phyloP scores from a whole-genome alignment of 1,140 invertebrate genomes.

The Polypedilum vanderplanki region DNA sequence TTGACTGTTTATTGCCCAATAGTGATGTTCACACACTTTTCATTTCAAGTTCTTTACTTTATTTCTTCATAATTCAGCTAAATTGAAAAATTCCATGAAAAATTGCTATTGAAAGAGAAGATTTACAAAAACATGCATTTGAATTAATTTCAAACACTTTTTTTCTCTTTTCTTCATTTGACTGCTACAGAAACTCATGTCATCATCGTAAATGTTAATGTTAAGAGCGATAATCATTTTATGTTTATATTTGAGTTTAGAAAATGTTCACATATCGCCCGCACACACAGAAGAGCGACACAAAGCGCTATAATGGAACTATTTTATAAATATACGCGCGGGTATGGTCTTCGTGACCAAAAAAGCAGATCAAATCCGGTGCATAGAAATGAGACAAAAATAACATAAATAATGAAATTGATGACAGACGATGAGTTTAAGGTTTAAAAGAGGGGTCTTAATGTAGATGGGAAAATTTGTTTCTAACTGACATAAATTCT shows the following conservation, averaged over 20 bases:
- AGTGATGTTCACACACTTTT: too few species aligned
- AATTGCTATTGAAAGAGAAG: too few species aligned
- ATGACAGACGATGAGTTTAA: too few species aligned
- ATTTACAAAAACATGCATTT: background rate
- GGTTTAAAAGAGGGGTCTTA: too few species aligned
- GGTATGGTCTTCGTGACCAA: background rate
- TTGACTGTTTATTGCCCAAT: too few species aligned
- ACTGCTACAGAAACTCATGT: background rate
- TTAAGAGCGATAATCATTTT: slow-evolving; percentile 2
- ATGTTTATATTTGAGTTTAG: background rate
- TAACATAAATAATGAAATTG: background rate
- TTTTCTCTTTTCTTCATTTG: background rate
- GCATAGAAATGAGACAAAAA: slow-evolving; percentile 8
- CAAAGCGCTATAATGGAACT: too few species aligned
- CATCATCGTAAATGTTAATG: slow-evolving; percentile 7
- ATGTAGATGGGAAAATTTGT: too few species aligned
- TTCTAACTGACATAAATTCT: too few species aligned
- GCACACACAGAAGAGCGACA: background rate
- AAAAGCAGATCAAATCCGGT: background rate
- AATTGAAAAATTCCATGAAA: too few species aligned
- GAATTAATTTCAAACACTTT: background rate
- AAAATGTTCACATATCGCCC: background rate
- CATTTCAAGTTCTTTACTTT: too few species aligned
- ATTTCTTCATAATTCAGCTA: too few species aligned
- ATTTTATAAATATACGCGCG: too few species aligned